Evolutionary conservation across 1,140 invertebrate genomes (phyloP).

Genomic region (Melanaphis sacchari): DNA sequence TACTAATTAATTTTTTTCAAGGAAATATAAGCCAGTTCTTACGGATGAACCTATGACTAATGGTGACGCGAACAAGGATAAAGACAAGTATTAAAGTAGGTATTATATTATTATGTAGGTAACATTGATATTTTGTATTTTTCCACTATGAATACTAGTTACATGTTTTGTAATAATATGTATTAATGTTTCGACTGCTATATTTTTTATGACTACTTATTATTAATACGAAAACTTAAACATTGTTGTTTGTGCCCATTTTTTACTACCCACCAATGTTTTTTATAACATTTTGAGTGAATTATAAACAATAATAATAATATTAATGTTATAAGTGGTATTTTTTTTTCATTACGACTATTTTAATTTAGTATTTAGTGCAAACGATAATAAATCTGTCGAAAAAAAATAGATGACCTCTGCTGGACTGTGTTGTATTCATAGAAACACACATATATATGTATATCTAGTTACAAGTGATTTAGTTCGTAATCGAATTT

Average conservation of each 20-base stretch:
- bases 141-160: not conserved
- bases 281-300: not conserved
- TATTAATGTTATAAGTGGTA: not conserved
- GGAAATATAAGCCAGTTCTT: constrained; percentile 34
- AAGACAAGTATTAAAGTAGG: constrained; percentile 12
- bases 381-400: not conserved
- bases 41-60: not conserved
- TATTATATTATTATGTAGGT: not conserved
- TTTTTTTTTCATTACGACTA: not conserved
- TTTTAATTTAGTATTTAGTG: not conserved
- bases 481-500: not conserved
- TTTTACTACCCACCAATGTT: not conserved
- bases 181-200: not conserved
- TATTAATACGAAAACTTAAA: not conserved
- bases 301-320: not conserved
- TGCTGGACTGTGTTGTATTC: not conserved
- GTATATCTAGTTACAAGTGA: not conserved
- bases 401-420: not conserved
- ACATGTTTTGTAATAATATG: constrained; percentile 18
- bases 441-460: too few species aligned
- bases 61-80: not conserved
- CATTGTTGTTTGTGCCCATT: not conserved
- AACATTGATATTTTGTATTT: constrained; percentile 3
- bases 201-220: not conserved
- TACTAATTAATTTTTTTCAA: constrained; percentile 9